phyloP scores from a whole-genome alignment of 2,113 vertebrate genomes.

The Dolichotis patagonum region DNA sequence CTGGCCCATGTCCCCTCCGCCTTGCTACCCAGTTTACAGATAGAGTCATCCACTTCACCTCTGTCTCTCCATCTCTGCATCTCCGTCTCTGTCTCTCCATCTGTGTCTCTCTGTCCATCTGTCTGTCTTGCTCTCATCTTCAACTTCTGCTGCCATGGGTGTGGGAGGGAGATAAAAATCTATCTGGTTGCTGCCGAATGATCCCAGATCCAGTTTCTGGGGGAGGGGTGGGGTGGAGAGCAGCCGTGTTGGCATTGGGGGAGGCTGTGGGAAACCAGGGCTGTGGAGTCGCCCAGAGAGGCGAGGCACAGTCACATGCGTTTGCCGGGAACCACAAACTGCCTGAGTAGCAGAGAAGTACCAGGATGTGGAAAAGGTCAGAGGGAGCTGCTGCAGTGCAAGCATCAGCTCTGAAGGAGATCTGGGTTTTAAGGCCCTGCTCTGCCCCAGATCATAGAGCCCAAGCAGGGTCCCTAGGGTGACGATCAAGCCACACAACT shows the following conservation, averaged over 20 bases:
- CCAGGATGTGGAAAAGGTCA: fast-evolving
- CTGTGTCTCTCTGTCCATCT: not conserved
- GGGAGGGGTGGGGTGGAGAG: not conserved
- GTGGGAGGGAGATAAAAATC: slow-evolving; percentile 64
- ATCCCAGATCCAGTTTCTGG: slow-evolving; percentile 30
- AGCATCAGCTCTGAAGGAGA: not conserved
- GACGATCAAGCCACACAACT: too few species aligned
- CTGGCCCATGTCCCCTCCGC: not conserved
- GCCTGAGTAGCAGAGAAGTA: not conserved
- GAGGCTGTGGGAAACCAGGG: not conserved
- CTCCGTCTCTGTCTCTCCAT: not conserved
- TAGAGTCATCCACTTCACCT: slow-evolving; percentile 42
- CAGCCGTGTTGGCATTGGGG: not conserved
- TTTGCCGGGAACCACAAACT: not conserved
- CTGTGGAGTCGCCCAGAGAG: not conserved
- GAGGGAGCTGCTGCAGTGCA: not conserved
- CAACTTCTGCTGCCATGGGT: slow-evolving; percentile 47
- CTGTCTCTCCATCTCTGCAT: not conserved
- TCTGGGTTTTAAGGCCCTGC: not conserved
- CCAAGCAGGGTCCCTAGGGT: not conserved
- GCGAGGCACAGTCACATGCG: not conserved
- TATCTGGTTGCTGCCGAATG: slow-evolving; percentile 40
- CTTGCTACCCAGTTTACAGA: slow-evolving; percentile 7
- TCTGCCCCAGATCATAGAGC: not conserved
- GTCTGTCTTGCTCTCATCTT: not conserved